Evolutionary conservation across 2,113 vertebrate genomes (phyloP).

Genomic region (Eleginops maclovinus): DNA sequence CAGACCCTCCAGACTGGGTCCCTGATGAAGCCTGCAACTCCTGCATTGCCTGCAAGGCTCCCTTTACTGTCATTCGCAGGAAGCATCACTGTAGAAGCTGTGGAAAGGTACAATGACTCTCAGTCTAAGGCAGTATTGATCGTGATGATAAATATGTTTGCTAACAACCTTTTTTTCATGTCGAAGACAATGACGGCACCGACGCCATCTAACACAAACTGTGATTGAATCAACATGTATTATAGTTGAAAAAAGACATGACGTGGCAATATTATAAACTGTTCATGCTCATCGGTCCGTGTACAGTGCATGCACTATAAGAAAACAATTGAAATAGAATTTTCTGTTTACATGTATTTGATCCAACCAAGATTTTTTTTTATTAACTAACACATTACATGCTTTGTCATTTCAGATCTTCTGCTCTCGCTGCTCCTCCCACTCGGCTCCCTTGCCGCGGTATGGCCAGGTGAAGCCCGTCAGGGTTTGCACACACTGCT

Average conservation of each 20-base stretch:
- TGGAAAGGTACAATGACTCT: conserved; percentile 88
- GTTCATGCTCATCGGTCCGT: too few relatives aligned
- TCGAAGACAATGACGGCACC: too few relatives aligned
- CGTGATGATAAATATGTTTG: too few relatives aligned
- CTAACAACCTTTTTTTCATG: too few relatives aligned
- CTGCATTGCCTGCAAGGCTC: conserved; percentile 95
- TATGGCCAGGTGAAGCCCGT: conserved; percentile 98
- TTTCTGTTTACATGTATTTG: neutral
- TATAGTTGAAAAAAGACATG: too few relatives aligned
- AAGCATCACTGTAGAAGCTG: conserved; percentile 99
- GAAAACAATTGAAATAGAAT: neutral
- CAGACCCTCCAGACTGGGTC: conserved; percentile 98
- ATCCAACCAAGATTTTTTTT: conserved; percentile 1
- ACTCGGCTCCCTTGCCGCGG: conserved; percentile 95
- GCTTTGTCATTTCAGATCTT: conserved; percentile 90
- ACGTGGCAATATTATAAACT: too few relatives aligned
- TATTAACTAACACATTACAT: neutral
- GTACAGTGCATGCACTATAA: too few relatives aligned
- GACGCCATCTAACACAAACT: too few relatives aligned
- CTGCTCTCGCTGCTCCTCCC: conserved; percentile 97
- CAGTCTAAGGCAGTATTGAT: neutral
- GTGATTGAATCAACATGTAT: too few relatives aligned
- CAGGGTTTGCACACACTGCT: conserved; percentile 98
- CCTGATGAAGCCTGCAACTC: conserved; percentile 94
- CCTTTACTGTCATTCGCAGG: conserved; percentile 97